These are phyloP conservation scores for Hexactinellida sp. DNA, from an alignment of 37 sponge, comb jelly and placozoan species.

Conservation along the genomic window DNA sequence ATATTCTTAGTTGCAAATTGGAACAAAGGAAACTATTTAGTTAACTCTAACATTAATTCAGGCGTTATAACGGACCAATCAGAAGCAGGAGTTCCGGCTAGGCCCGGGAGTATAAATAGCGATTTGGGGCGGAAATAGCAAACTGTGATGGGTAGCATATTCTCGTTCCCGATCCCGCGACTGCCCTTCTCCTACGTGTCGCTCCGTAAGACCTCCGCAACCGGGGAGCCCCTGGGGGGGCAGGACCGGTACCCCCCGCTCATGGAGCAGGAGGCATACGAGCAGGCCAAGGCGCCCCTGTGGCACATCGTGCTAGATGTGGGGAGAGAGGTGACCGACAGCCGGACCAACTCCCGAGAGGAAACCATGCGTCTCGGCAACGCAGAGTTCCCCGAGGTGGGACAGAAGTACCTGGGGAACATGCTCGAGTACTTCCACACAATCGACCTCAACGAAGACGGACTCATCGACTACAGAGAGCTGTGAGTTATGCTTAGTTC, in stretches of 20 bases:
- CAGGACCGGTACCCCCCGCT: not conserved
- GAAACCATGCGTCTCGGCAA: not conserved
- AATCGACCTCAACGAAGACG: not conserved
- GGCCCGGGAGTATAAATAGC: not conserved
- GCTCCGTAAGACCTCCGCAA: not conserved
- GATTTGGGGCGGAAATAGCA: not conserved
- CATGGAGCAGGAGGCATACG: constrained; percentile 9
- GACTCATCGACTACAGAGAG: not conserved
- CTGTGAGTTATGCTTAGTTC: not conserved
- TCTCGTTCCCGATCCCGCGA: not conserved
- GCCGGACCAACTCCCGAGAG: not conserved
- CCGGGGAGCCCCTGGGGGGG: not conserved
- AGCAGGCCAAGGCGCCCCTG: not conserved
- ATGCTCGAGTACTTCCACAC: not conserved
- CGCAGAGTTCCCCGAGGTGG: not conserved
- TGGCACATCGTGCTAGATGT: not conserved
- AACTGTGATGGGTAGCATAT: not conserved
- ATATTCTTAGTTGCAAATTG: too few species aligned
- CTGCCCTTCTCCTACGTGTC: constrained; percentile 8
- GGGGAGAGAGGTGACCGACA: not conserved
- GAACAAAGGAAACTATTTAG: too few species aligned
- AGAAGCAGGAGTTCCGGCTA: too few species aligned
- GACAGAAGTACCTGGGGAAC: not conserved
- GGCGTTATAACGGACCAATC: too few species aligned
- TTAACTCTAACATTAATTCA: too few species aligned